phyloP scores from a whole-genome alignment of 2,888 invertebrate species.

The Neria commutata region DNA sequence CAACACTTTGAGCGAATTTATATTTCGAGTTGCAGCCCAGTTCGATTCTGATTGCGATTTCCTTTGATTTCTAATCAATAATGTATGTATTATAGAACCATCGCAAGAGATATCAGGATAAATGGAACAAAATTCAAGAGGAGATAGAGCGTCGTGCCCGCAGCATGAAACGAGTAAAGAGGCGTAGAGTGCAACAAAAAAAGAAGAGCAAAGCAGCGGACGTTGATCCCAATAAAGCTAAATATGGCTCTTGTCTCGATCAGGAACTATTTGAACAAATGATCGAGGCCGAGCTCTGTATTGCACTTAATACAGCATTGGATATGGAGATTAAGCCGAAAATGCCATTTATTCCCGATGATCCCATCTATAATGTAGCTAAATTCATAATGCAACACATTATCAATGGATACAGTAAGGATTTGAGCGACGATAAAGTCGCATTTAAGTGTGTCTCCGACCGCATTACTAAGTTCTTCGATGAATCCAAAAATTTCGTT shows the following conservation, averaged over 20 bases:
- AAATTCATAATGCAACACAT: conserved; percentile 55
- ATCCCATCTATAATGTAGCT: conserved; percentile 56
- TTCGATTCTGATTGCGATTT: neutral
- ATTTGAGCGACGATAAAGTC: conserved; percentile 47
- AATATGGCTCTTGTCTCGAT: conserved; percentile 34
- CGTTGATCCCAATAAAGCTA: neutral
- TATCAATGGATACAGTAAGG: conserved; percentile 46
- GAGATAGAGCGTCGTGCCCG: conserved; percentile 34
- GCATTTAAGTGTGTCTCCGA: conserved; percentile 32
- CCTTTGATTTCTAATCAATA: neutral
- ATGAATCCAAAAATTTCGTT: conserved; percentile 51
- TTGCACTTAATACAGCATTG: conserved; percentile 51
- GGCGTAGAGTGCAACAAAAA: no score
- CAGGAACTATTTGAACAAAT: conserved; percentile 45
- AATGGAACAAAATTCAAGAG: conserved; percentile 43
- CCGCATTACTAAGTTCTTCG: conserved; percentile 46
- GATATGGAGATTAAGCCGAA: conserved; percentile 40
- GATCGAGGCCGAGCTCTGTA: conserved; percentile 47
- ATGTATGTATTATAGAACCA: conserved; percentile 33
- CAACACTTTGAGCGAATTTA: no score
- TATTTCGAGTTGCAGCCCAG: no score
- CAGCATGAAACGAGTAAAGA: conserved; percentile 7
- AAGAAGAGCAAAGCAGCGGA: conserved; percentile 17
- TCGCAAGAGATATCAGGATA: conserved; percentile 35
- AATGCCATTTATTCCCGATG: conserved; percentile 40